phyloP scores from a whole-genome alignment of 2,113 vertebrate species.

The Hyaena hyaena region DNA sequence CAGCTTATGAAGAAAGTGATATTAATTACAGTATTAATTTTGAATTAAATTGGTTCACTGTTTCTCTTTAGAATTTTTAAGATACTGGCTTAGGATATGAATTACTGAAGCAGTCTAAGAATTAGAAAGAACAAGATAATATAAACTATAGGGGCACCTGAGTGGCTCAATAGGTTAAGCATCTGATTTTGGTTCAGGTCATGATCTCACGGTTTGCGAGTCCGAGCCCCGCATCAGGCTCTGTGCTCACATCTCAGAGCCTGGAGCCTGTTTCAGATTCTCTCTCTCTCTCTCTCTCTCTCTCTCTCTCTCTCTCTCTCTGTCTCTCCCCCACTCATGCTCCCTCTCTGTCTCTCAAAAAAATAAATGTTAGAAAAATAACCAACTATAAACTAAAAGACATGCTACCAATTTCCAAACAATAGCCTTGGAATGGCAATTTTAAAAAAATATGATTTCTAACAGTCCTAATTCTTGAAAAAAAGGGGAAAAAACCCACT shows the following conservation, averaged over 20 bases:
- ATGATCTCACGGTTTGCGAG: no score
- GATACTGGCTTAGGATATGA: neutral
- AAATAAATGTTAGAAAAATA: no score
- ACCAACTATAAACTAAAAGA: neutral
- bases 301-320: no score
- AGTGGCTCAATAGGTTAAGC: no score
- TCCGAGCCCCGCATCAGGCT: no score
- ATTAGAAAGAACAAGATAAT: neutral
- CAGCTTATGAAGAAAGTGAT: neutral
- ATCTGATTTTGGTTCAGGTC: no score
- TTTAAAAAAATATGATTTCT: slow-evolving; percentile 12
- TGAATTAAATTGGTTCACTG: neutral
- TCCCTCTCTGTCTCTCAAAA: no score
- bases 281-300: no score
- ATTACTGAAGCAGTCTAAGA: neutral
- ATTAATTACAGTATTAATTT: neutral
- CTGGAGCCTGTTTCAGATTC: no score
- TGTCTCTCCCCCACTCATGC: no score
- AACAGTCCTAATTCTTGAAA: slow-evolving; percentile 10
- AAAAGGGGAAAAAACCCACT: slow-evolving; percentile 70
- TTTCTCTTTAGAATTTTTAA: neutral
- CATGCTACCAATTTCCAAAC: neutral
- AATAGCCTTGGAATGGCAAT: neutral
- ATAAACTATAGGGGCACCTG: neutral
- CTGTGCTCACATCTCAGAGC: no score